A percentile compares a stretch with the other conserved stretches of the same genome.
phyloP scores from a whole-genome alignment of 2,113 vertebrate genomes.

The Camelus bactrianus region DNA sequence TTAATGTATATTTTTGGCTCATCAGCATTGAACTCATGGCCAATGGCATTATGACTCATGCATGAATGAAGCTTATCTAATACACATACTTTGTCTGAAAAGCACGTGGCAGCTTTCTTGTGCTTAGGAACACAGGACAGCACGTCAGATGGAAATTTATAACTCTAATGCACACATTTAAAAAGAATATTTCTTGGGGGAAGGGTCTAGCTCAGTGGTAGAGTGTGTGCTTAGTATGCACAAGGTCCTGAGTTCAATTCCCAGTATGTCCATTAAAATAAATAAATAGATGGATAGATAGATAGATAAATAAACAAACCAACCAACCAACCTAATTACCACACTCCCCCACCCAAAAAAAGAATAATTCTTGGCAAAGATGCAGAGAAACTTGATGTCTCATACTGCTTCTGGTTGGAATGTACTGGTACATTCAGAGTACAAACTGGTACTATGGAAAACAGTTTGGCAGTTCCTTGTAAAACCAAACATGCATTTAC shows the following conservation, averaged over 20 bases:
- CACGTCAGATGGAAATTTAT: neutral
- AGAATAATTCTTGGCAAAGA: neutral
- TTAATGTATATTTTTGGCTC: neutral
- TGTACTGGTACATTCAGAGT: neutral
- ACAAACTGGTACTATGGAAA: neutral
- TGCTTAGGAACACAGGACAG: neutral
- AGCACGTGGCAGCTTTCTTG: neutral
- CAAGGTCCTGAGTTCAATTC: no score
- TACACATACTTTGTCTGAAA: neutral
- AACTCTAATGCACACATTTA: neutral
- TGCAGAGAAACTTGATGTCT: neutral
- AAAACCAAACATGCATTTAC: neutral
- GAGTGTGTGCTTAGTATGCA: no score
- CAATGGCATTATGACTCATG: neutral
- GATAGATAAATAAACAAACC: no score
- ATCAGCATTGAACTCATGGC: neutral
- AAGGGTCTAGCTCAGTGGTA: no score
- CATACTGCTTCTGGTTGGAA: neutral
- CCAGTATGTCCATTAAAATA: no score
- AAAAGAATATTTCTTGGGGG: neutral
- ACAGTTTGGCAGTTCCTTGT: neutral
- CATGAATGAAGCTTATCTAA: neutral
- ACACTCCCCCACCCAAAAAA: neutral
- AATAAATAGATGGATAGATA: no score
- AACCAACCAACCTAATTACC: no score